Conservation (phyloP, 2,797 vertebrate species). For the Helostoma temminkii region DNA sequence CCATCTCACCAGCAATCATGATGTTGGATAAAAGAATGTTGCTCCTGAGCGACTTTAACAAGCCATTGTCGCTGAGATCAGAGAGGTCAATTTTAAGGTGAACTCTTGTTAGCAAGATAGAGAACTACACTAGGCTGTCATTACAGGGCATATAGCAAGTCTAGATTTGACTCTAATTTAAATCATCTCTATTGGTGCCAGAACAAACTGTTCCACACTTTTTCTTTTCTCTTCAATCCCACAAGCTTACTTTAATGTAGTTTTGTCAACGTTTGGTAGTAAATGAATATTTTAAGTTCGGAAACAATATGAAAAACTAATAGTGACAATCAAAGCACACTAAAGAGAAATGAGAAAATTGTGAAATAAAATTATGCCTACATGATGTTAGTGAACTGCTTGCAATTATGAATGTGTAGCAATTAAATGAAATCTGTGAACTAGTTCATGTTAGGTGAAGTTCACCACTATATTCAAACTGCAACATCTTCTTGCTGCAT, state of each 20-base stretch:
- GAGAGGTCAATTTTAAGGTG: conserved; percentile 58
- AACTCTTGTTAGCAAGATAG: conserved; percentile 57
- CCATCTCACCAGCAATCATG: not conserved
- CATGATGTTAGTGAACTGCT: no score
- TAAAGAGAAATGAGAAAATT: not conserved
- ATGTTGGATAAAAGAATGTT: not conserved
- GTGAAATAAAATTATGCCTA: not conserved
- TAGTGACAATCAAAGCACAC: conserved; percentile 7
- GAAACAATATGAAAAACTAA: not conserved
- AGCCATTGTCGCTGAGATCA: conserved; percentile 62
- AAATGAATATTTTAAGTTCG: not conserved
- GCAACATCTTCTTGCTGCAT: no score
- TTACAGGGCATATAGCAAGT: conserved; percentile 47
- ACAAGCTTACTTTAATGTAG: conserved; percentile 2
- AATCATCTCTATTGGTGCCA: conserved; percentile 39
- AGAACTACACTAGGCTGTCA: conserved; percentile 42
- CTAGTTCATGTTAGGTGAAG: not conserved
- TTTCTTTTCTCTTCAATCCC: conserved; percentile 22
- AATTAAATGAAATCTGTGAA: no score
- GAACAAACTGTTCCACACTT: conserved; percentile 17
- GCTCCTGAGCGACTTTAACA: conserved; percentile 47
- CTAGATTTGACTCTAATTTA: conserved; percentile 57
- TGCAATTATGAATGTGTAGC: no score
- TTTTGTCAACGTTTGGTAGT: conserved; percentile 23
- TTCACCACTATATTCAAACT: no score